These are phyloP conservation scores for Ichneumon xanthorius DNA, from an alignment of 2,888 invertebrate species.

Conservation along the genomic window DNA sequence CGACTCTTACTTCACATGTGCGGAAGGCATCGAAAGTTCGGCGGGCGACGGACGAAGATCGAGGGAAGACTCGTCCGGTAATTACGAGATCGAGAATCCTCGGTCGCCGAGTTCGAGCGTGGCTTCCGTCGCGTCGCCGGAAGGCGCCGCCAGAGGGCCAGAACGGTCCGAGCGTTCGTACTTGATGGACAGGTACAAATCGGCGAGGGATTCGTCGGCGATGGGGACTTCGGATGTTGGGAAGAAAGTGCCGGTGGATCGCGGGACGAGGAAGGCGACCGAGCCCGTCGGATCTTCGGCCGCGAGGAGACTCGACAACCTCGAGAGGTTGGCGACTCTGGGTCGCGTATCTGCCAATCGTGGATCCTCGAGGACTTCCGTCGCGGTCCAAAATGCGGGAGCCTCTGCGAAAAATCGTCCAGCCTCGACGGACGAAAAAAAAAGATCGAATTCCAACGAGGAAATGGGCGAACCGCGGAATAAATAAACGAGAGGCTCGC, in stretches of 20 bases:
- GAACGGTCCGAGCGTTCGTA: constrained; percentile 6
- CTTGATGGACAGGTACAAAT: constrained; percentile 26
- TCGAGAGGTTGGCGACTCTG: constrained; percentile 4
- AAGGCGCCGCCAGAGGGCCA: neutral
- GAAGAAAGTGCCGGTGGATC: constrained; percentile 11
- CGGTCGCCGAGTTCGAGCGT: constrained; percentile 56
- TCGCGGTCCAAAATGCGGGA: neutral
- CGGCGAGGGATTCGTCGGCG: constrained; percentile 2
- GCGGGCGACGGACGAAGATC: constrained; percentile 23
- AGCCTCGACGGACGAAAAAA: neutral
- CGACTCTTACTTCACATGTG: constrained; percentile 5
- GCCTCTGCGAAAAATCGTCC: neutral
- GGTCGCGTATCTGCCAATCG: neutral
- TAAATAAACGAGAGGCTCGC: neutral
- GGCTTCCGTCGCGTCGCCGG: constrained; percentile 15
- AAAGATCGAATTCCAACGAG: neutral
- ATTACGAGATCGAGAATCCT: constrained; percentile 51
- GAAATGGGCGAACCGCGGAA: neutral
- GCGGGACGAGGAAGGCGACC: neutral
- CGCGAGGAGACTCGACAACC: neutral
- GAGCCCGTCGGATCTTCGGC: neutral
- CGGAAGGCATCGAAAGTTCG: constrained; percentile 4
- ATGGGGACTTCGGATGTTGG: neutral
- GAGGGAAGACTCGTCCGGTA: constrained; percentile 17
- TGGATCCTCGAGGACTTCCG: too few relatives aligned